Conservation (phyloP, 2,888 invertebrate species). For the Hololepta plana region DNA sequence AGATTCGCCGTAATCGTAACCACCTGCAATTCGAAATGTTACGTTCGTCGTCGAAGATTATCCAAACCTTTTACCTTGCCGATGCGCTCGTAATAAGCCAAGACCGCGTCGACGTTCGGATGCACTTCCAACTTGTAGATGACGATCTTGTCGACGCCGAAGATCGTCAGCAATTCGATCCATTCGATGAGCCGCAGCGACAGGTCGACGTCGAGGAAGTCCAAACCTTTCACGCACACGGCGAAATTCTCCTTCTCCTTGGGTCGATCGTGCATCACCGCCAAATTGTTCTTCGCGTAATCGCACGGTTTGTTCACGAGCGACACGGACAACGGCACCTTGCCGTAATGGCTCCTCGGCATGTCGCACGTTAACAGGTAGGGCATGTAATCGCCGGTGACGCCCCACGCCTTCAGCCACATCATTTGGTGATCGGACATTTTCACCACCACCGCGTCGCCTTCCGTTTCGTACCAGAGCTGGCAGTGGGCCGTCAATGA, state of each 20-base stretch:
- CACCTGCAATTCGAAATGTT: background rate
- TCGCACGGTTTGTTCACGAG: background rate
- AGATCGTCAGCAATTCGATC: slow-evolving; percentile 1
- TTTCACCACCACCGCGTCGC: background rate
- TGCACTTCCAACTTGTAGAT: background rate
- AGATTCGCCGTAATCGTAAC: background rate
- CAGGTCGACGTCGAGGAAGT: background rate
- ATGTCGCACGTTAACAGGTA: background rate
- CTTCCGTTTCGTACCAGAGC: background rate
- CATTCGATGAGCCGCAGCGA: background rate
- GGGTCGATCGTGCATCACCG: background rate
- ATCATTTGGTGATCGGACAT: background rate
- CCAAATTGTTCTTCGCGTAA: background rate
- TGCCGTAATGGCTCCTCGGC: background rate
- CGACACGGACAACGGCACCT: background rate
- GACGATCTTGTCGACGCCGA: background rate
- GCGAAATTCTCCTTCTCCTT: background rate
- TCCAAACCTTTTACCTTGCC: slow-evolving; percentile 6
- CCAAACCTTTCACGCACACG: slow-evolving; percentile 1
- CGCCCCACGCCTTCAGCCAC: background rate
- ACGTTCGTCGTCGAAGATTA: background rate
- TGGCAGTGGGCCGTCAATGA: background rate
- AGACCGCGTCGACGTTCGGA: background rate
- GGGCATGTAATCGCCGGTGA: background rate
- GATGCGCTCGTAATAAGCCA: slow-evolving; percentile 1